These are phyloP conservation scores for Caretta caretta DNA, from an alignment of 2,113 vertebrate species.

Conservation along the genomic window DNA sequence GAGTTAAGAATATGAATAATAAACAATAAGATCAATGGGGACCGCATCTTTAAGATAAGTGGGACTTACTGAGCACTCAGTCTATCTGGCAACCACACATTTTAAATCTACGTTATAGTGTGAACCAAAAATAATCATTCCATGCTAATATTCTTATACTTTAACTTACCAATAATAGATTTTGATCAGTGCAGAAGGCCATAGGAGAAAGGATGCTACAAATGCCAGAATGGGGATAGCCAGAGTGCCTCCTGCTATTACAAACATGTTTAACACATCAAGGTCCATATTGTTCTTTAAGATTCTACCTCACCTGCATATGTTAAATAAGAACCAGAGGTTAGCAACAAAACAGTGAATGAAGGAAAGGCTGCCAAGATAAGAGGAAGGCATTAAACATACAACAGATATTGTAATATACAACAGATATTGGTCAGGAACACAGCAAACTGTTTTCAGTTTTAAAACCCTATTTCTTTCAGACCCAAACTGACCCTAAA, in stretches of 20 bases:
- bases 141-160: accelerated
- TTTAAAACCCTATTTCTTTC: constrained; percentile 25
- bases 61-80: background rate
- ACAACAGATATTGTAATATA: background rate
- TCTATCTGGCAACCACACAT: too few species aligned
- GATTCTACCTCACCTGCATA: constrained; percentile 22
- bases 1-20: background rate
- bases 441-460: background rate
- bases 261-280: constrained; percentile 90
- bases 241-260: constrained; percentile 86
- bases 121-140: background rate
- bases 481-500: background rate
- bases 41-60: background rate
- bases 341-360: background rate
- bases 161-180: constrained; percentile 92
- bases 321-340: background rate
- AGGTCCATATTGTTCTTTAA: constrained; percentile 83
- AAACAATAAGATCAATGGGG: background rate
- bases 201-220: constrained; percentile 86
- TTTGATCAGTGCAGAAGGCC: constrained; percentile 88
- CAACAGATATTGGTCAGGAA: background rate
- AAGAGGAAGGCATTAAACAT: background rate
- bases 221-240: constrained; percentile 89
- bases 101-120: background rate
- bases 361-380: background rate